A percentile compares a stretch with the other conserved stretches of the same genome.
Conservation (phyloP, 2,888 invertebrate species). For the Buathra laborator region DNA sequence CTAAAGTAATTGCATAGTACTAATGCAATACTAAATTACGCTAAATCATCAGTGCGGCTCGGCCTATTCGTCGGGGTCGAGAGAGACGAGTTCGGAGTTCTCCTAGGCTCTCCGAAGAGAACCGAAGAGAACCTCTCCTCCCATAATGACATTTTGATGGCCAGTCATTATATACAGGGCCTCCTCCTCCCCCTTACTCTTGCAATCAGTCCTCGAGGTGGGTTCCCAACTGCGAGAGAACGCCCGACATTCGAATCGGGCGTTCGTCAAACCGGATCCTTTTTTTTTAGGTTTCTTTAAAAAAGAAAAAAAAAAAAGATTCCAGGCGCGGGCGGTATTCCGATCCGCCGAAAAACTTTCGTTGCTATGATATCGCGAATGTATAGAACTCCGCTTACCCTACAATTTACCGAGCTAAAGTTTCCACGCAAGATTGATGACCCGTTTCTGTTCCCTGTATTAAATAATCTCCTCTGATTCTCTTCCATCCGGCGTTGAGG, state of each 20-base stretch:
- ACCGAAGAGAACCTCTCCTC: slow-evolving; percentile 58
- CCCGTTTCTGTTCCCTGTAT: slow-evolving; percentile 57
- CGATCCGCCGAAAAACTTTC: slow-evolving; percentile 51
- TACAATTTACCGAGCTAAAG: slow-evolving; percentile 57
- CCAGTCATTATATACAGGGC: slow-evolving; percentile 70
- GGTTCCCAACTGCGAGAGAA: slow-evolving; percentile 57
- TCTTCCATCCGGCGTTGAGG: slow-evolving; percentile 56
- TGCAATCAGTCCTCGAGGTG: slow-evolving; percentile 68
- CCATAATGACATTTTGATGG: slow-evolving; percentile 74
- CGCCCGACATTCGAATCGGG: slow-evolving; percentile 49
- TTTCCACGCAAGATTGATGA: slow-evolving; percentile 65
- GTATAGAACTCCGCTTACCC: slow-evolving; percentile 55
- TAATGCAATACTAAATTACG: slow-evolving; percentile 72
- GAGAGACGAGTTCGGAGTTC: slow-evolving; percentile 52
- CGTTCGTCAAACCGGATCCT: slow-evolving; percentile 59
- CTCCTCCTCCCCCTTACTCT: slow-evolving; percentile 25
- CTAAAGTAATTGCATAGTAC: slow-evolving; percentile 69
- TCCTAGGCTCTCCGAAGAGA: slow-evolving; percentile 23
- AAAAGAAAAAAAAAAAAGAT: slow-evolving; percentile 34
- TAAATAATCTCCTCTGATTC: slow-evolving; percentile 48
- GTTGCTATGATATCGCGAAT: slow-evolving; percentile 57
- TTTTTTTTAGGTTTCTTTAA: not conserved
- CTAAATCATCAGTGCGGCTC: slow-evolving; percentile 66
- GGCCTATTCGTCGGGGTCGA: slow-evolving; percentile 52
- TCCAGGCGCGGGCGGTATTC: slow-evolving; percentile 59